A percentile compares a stretch with the other conserved stretches of the same genome.
phyloP scores from a whole-genome alignment of 2,888 invertebrate genomes.

The Ischnus inquisitorius region DNA sequence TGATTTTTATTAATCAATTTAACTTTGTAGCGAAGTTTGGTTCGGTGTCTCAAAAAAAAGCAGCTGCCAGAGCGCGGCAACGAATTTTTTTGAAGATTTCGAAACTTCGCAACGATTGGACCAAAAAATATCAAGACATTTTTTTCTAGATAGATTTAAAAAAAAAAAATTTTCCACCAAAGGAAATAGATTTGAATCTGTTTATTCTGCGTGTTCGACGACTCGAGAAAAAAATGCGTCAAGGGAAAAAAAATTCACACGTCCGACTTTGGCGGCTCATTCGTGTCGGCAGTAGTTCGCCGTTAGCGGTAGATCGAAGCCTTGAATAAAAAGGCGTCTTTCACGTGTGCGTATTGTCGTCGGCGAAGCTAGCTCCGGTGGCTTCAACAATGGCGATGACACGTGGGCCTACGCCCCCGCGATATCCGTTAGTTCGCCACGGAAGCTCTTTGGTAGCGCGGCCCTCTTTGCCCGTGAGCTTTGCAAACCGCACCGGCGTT shows the following conservation, averaged over 20 bases:
- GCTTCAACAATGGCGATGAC: constrained; percentile 56
- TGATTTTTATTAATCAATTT: too few relatives aligned
- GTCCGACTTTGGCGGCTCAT: background rate
- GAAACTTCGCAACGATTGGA: too few relatives aligned
- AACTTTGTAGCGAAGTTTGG: too few relatives aligned
- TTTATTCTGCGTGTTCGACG: background rate
- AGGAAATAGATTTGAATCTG: too few relatives aligned
- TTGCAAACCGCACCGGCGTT: constrained; percentile 3
- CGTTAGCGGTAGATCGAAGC: constrained; percentile 12
- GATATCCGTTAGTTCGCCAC: constrained; percentile 29
- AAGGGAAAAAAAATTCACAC: background rate
- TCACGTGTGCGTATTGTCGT: constrained; percentile 44
- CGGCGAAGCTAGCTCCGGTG: constrained; percentile 42
- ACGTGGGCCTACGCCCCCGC: constrained; percentile 7
- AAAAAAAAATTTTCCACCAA: background rate
- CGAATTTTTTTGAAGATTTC: too few relatives aligned
- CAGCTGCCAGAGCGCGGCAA: too few relatives aligned
- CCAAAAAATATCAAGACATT: too few relatives aligned
- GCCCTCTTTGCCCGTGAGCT: constrained; percentile 8
- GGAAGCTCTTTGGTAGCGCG: constrained; percentile 13
- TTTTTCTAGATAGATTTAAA: too few relatives aligned
- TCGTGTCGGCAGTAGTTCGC: constrained; percentile 13
- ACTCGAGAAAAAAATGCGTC: background rate
- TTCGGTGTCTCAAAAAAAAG: too few relatives aligned
- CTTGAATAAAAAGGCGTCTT: constrained; percentile 53